Evolutionary conservation across 2,113 vertebrate genomes (phyloP).

Genomic region (Rafetus swinhoei): DNA sequence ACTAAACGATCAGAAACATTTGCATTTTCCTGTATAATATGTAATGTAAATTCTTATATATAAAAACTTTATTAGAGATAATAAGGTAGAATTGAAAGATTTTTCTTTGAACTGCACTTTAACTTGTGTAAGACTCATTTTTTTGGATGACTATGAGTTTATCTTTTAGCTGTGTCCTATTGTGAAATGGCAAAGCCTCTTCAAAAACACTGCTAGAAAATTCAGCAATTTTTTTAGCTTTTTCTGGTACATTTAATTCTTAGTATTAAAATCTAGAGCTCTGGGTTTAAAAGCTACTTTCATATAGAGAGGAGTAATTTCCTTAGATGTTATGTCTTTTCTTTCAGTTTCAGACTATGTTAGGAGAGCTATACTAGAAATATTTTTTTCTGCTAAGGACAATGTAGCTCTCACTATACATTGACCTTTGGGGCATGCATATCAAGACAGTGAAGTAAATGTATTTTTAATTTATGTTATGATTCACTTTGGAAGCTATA

Average conservation of each 20-base stretch:
- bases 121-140: background rate
- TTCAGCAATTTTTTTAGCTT: background rate
- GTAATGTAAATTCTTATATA: background rate
- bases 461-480: background rate
- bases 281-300: background rate
- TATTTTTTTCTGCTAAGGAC: background rate
- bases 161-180: accelerated
- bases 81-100: background rate
- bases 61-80: background rate
- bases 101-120: background rate
- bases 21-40: background rate
- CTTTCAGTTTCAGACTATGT: background rate
- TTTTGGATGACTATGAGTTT: background rate
- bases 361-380: background rate
- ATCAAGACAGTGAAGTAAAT: background rate
- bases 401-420: background rate
- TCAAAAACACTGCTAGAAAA: background rate
- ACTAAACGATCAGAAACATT: accelerated
- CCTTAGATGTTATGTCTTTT: background rate
- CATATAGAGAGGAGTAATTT: background rate
- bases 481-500: background rate
- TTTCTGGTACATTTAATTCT: background rate
- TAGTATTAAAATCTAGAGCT: background rate
- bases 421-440: background rate
- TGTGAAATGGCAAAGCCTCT: background rate